Base-by-base conservation (phyloP, 2,797 vertebrate species). In the Hapalemur alaotrensis region DNA sequence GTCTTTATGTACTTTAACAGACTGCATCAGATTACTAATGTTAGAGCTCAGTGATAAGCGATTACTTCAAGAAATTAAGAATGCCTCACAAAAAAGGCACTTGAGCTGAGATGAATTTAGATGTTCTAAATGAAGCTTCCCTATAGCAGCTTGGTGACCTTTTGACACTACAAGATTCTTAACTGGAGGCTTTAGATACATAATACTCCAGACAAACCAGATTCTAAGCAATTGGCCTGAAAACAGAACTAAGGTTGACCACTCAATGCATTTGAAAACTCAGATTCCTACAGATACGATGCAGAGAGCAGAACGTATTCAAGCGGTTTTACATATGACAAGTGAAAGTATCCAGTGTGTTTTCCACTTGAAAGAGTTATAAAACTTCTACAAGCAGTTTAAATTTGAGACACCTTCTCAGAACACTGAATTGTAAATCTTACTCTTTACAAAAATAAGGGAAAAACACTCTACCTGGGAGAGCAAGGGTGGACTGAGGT, bases 121-220 rank as follows among this genome's bases (percentile, higher is more conserved):
- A 89, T 78, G 95, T 75, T 85, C 93, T 82, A 72, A 89, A 28
- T 1, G 87, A 89, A 70, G 97, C 93, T 91, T 94, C 97, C 91
- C 93, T 28, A 9, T 0, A 11, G 88, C 32, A 10, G 91, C 81
- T 41, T 12, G 8, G 23, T 76, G 97, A 97, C 41, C 97, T 90
- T 46, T 54, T 75, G 95, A 92, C 95, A 85, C 93, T 7, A 80
- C 93, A 61, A 80, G 95, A 95, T 93, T 54, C 95, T 96, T 95
- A 97, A 93, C 97, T 95, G 78, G 54, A 92, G 46, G 48, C 91
- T 96, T 63, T 83, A 57, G 98, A 97, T n/a, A 95, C 93, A 52
- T 94, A 91, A 98, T 97, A 97, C 97, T 94, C 92, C 63, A 90
- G 95, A 92, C 95, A 78, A 91, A 96, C 92, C 96, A 89, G 94